Conservation (phyloP, 2,113 vertebrate species). For the Columba livia region DNA sequence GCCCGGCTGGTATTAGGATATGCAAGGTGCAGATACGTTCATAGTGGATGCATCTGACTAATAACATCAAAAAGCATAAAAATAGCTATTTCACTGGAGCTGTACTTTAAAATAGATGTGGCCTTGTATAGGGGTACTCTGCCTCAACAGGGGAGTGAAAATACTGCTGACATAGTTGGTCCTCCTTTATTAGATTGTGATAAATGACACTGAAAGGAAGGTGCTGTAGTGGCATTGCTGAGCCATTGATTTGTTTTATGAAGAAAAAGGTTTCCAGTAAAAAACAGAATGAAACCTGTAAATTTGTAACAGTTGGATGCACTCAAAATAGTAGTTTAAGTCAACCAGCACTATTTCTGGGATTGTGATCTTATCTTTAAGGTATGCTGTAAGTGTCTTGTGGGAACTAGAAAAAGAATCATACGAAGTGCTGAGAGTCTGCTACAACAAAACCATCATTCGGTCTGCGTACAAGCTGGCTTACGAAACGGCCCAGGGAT, state of each 20-base stretch:
- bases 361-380: constrained; percentile 40
- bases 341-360: background rate
- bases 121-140: background rate
- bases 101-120: background rate
- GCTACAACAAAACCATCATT: constrained; percentile 85
- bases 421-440: constrained; percentile 75
- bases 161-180: background rate
- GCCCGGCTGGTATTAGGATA: background rate
- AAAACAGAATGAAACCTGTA: background rate
- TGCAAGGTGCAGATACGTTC: background rate
- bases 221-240: background rate
- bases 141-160: background rate
- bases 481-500: constrained; percentile 90
- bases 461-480: constrained; percentile 91
- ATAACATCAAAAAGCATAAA: background rate
- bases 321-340: background rate
- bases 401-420: constrained; percentile 88
- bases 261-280: background rate
- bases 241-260: background rate
- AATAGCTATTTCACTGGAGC: background rate
- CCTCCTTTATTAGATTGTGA: background rate
- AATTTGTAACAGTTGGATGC: background rate
- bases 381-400: constrained; percentile 91
- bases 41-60: background rate
- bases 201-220: background rate